Conservation (phyloP, 2,797 vertebrate species). For the Phalanger gymnotis region DNA sequence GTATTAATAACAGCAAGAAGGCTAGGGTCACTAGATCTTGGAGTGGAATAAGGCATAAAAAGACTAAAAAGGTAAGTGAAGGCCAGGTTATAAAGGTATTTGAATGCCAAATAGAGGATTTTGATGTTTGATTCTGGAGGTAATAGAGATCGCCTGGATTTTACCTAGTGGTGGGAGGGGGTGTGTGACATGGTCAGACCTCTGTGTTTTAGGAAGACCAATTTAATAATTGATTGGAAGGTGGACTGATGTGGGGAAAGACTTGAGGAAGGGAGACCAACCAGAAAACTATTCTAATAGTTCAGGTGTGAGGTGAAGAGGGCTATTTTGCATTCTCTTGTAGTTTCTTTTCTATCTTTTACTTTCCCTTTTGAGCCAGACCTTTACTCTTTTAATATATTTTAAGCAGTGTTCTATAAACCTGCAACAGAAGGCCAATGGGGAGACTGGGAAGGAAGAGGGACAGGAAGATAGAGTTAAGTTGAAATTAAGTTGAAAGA, state of each 20-base stretch:
- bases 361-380: background rate
- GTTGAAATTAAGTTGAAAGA: background rate
- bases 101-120: background rate
- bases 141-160: background rate
- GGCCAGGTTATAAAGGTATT: background rate
- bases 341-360: background rate
- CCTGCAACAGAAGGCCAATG: background rate
- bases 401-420: background rate
- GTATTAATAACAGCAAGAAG: background rate
- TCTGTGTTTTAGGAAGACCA: background rate
- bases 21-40: no score
- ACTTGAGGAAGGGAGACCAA: background rate
- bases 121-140: background rate
- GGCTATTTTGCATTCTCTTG: background rate
- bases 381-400: background rate
- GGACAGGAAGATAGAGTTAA: background rate
- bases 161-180: background rate
- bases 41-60: background rate
- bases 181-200: background rate
- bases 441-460: background rate
- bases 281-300: background rate
- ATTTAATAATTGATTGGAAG: background rate
- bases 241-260: background rate
- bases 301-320: background rate
- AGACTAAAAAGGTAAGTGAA: background rate